Evolutionary conservation across 2,797 vertebrate species (phyloP), one percentile per base, ranked within the genome.

Genomic region (Pseudochromis fuscus): DNA sequence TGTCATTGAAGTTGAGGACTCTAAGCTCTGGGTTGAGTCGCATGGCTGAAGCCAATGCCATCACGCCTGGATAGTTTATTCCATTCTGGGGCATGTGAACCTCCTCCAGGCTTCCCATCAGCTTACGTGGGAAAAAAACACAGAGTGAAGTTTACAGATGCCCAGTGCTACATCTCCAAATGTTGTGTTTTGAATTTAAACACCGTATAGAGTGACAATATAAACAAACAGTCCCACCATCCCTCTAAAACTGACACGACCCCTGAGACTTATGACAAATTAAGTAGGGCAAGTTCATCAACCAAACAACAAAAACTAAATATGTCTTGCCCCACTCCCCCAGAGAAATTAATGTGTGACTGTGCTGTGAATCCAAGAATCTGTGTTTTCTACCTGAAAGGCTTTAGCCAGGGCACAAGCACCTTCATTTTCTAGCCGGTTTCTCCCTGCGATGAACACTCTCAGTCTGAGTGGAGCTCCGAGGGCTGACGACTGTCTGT

Each of bases 51-150:
- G 98, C 97, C 38, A 99, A 85, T 0, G 96, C 96, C 0, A 91
- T 95, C 87, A 99, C 94, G 1, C 98, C 98, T 0, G 92, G 81
- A 58, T 97, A 93, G 85, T 96, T 98, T 85, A 99, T 98, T 25
- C 98, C 97, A 15, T 99, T 99, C 90, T 99, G 98, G 1, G 97
- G 98, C 96, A 99, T 95, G 83, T 99, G 96, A 42, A 99, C 94
- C 78, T 99, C 98, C 90, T 98, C 95, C 77, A 99, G 89, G 58
- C 96, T 98, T 27, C 97, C 96, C 3, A 99, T 95, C 82, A 95
- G 60, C 98, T 99, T 19, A 19, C 1, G 49, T 12, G 6, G 18
- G 19, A n/a, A 24, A 57, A 9, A 1, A 0, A 49, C 13, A 67
- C 7, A 53, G 0, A 71, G 24, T 23, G 7, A 10, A 16, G 5